phyloP scores from a whole-genome alignment of 2,113 vertebrate species.

The Bos javanicus region DNA sequence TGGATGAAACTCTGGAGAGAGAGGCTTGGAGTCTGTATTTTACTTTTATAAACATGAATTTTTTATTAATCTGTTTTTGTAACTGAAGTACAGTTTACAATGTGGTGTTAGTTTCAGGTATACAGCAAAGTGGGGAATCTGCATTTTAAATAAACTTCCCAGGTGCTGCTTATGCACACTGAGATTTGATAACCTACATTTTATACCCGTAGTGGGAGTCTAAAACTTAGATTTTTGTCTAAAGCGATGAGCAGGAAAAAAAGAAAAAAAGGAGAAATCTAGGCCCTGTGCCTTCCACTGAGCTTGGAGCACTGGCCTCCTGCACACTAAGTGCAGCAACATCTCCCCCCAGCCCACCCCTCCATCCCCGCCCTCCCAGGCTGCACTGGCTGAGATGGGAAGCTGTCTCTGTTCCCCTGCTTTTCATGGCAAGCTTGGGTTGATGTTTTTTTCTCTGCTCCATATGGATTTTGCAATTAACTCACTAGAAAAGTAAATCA shows the following conservation, averaged over 20 bases:
- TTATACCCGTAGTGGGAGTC: neutral
- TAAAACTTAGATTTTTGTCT: neutral
- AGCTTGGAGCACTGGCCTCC: neutral
- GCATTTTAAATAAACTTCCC: conserved; percentile 1
- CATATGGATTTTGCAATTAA: conserved; percentile 56
- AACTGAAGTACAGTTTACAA: neutral
- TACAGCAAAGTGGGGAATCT: neutral
- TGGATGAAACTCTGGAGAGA: neutral
- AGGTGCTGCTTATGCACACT: neutral
- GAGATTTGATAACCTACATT: neutral
- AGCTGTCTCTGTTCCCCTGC: conserved; percentile 50
- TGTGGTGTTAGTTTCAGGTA: neutral
- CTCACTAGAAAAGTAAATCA: conserved; percentile 67
- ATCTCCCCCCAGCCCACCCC: neutral
- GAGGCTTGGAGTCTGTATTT: neutral
- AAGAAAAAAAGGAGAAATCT: neutral
- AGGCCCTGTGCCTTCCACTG: neutral
- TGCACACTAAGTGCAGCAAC: neutral
- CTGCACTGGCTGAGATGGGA: neutral
- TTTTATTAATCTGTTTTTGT: neutral
- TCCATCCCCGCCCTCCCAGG: neutral
- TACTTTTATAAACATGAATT: neutral
- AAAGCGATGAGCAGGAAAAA: neutral
- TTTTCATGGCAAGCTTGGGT: conserved; percentile 46
- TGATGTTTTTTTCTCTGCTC: conserved; percentile 62